These are phyloP conservation scores for Zophobas morio DNA, from an alignment of 1,140 invertebrate genomes.

Conservation along the genomic window DNA sequence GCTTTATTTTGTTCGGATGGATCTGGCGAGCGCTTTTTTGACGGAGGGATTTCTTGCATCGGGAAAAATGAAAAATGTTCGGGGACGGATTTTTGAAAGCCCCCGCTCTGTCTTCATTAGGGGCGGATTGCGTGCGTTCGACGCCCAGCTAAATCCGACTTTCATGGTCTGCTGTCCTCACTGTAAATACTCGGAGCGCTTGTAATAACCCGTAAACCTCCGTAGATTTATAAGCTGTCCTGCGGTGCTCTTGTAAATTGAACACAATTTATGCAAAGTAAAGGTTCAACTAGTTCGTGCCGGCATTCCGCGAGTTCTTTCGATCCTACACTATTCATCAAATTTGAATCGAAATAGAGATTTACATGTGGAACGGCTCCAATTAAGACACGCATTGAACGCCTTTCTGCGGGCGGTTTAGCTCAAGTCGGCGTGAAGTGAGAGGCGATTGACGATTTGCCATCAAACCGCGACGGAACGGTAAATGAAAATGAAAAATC, in stretches of 20 bases:
- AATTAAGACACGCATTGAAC: no score
- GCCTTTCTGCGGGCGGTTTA: no score
- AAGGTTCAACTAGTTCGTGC: conserved; percentile 7
- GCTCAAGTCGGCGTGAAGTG: no score
- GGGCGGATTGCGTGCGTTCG: neutral
- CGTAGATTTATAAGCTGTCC: conserved; percentile 38
- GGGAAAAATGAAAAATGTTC: no score
- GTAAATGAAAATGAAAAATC: no score
- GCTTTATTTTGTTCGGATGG: conserved; percentile 35
- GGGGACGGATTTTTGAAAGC: no score
- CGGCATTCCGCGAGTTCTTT: conserved; percentile 29
- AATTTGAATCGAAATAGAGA: neutral
- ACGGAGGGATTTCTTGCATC: neutral
- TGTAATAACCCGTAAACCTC: conserved; percentile 17
- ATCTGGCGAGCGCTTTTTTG: conserved; percentile 5
- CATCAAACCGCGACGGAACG: no score
- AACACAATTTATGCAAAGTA: conserved; percentile 37
- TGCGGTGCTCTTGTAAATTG: conserved; percentile 40
- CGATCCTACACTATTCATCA: neutral
- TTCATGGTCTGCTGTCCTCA: neutral
- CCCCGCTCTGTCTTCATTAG: neutral
- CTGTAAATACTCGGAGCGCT: conserved; percentile 21
- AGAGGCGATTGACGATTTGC: no score
- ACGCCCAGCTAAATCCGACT: neutral
- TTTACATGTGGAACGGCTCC: no score